Percentiles rank a stretch among this genome's conserved stretches.
Evolutionary conservation across 2,888 invertebrate genomes (phyloP).

Genomic region (Craniophora ligustri): DNA sequence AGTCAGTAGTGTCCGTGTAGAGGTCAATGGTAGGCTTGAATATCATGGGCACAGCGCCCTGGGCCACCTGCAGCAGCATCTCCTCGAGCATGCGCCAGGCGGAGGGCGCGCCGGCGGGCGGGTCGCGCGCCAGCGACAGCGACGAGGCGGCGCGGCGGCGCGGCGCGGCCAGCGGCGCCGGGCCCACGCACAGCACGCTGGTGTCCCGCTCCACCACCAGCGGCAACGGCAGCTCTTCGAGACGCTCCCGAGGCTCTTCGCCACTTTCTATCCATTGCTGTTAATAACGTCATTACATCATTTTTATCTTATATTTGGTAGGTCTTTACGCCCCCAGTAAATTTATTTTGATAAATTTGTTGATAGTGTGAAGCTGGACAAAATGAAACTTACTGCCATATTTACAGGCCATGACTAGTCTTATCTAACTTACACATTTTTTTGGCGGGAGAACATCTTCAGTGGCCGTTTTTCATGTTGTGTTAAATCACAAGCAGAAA

Average conservation of each 20-base stretch:
- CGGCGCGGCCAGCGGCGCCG: constrained; percentile 87
- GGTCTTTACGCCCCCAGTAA: too few relatives aligned
- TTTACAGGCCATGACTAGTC: too few relatives aligned
- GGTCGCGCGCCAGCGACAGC: constrained; percentile 74
- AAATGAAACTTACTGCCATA: too few relatives aligned
- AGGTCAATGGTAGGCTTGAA: constrained; percentile 94
- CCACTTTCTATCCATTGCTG: constrained; percentile 85
- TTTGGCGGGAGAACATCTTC: too few relatives aligned
- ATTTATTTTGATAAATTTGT: too few relatives aligned
- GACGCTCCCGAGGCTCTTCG: constrained; percentile 70
- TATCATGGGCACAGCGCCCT: constrained; percentile 91
- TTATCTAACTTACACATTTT: too few relatives aligned
- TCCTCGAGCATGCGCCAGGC: constrained; percentile 93
- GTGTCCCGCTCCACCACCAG: constrained; percentile 91
- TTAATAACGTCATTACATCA: not conserved
- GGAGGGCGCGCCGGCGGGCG: constrained; percentile 55
- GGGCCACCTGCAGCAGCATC: constrained; percentile 91
- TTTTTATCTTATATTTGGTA: not conserved
- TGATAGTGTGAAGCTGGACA: too few relatives aligned
- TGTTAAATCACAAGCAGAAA: too few relatives aligned
- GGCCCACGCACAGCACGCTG: constrained; percentile 91
- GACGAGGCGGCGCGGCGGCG: constrained; percentile 88
- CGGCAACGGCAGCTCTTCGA: constrained; percentile 93
- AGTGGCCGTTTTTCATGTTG: too few relatives aligned
- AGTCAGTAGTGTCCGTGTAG: constrained; percentile 91